These are phyloP conservation scores for Amyelois transitella DNA, from an alignment of 1,140 invertebrate species.

Conservation along the genomic window DNA sequence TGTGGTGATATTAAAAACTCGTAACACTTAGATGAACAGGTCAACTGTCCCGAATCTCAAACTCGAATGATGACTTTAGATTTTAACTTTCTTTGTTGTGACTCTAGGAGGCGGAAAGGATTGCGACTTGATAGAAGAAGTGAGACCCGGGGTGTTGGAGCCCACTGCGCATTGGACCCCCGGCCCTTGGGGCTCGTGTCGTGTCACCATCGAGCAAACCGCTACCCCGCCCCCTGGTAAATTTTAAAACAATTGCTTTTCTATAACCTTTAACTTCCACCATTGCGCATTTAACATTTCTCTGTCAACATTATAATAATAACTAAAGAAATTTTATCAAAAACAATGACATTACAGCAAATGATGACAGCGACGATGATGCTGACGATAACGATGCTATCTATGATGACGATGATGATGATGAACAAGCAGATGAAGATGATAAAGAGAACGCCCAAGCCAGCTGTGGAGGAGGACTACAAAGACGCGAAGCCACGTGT, in stretches of 20 bases:
- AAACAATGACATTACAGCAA: slow-evolving; percentile 11
- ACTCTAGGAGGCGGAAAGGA: slow-evolving; percentile 55
- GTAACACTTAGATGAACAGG: too few relatives aligned
- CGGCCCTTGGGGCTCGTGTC: slow-evolving; percentile 60
- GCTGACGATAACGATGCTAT: slow-evolving; percentile 48
- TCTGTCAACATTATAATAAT: not conserved
- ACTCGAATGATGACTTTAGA: too few relatives aligned
- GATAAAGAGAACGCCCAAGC: slow-evolving; percentile 25
- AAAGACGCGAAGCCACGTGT: slow-evolving; percentile 55
- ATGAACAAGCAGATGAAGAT: slow-evolving; percentile 34
- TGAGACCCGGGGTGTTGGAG: slow-evolving; percentile 45
- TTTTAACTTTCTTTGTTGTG: not conserved
- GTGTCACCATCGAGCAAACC: slow-evolving; percentile 46
- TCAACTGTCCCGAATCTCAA: too few relatives aligned
- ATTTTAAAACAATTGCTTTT: too few relatives aligned
- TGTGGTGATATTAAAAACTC: too few relatives aligned
- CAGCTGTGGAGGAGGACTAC: slow-evolving; percentile 64
- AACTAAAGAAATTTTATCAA: too few relatives aligned
- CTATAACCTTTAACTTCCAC: too few relatives aligned
- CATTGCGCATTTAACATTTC: too few relatives aligned
- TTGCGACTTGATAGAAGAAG: slow-evolving; percentile 61
- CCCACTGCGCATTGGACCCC: slow-evolving; percentile 65
- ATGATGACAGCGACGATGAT: slow-evolving; percentile 45
- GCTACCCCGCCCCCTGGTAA: slow-evolving; percentile 1
- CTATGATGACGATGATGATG: slow-evolving; percentile 39